Base-by-base conservation (phyloP, 2,113 vertebrate genomes). In the Oryzias celebensis region DNA sequence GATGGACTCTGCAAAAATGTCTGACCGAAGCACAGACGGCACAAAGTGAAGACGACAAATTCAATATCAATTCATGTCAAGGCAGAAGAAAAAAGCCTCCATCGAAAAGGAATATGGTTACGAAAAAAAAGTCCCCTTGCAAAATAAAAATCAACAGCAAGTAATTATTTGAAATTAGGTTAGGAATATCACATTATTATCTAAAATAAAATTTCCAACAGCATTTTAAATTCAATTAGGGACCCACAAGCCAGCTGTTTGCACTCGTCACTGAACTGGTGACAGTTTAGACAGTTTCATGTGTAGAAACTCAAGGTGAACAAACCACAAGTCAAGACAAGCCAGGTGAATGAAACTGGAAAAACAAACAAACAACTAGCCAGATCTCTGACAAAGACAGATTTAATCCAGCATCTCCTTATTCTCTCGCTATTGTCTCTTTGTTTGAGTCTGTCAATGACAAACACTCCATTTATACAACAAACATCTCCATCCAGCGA, bases 171-270 rank as follows among this genome's bases (percentile, higher is more conserved):
- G 60, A 85, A 89, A 92, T 82, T 69, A 54, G 81, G 74, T 90
- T 91, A 87, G 78, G 72, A 85, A 86, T 87, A 91, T 91, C 85
- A 81, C 77, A 89, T 92, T 90, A 89, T 85, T 52, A 70, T 87
- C 75, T 78, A 76, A 85, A 88, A 91, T 86, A 83, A 84, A 85
- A 87, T 74, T 86, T 85, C 80, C 72, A 69, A 84, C 78, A 75
- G 85, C 75, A 85, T 83, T 83, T 81, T 17, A 78, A 86, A 92
- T 89, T 53, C 4, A 79, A 90, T 92, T 78, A 87, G 17, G 36
- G 48, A 69, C 46, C 23, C 68, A 86, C 83, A 83, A 70, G 77
- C 80, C 78, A 83, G 79, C 74, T 85, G 82, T 85, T 88, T 83
- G 77, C 73, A 64, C 69, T 66, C 59, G 48, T 69, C 54, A 46